Evolutionary conservation across 2,888 invertebrate genomes (phyloP).

Genomic region (Zaprionus bogoriensis): DNA sequence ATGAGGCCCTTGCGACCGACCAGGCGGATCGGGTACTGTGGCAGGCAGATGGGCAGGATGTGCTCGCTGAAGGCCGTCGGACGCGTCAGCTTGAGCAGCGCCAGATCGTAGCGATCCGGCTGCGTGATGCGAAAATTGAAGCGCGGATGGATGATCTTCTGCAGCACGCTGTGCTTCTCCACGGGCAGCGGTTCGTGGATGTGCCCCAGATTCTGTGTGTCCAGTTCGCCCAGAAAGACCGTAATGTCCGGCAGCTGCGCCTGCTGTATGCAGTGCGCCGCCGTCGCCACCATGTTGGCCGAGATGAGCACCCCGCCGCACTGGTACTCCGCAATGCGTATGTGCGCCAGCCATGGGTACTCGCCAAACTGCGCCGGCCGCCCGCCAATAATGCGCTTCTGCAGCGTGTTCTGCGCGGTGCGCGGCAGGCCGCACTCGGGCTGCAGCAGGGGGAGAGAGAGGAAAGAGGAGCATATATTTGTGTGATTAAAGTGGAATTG

Average conservation of each 20-base stretch:
- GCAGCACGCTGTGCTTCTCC: slow-evolving; percentile 87
- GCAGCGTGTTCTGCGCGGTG: slow-evolving; percentile 84
- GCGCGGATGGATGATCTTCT: slow-evolving; percentile 90
- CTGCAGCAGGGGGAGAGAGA: slow-evolving; percentile 58
- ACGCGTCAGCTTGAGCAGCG: slow-evolving; percentile 88
- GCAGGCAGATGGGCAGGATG: slow-evolving; percentile 91
- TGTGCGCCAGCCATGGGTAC: slow-evolving; percentile 94
- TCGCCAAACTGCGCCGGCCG: slow-evolving; percentile 88
- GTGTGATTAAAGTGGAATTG: no score
- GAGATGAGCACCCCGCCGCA: slow-evolving; percentile 93
- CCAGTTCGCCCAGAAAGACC: slow-evolving; percentile 91
- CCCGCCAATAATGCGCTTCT: slow-evolving; percentile 92
- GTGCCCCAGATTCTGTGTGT: slow-evolving; percentile 88
- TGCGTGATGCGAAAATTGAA: slow-evolving; percentile 92
- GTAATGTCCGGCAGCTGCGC: slow-evolving; percentile 89
- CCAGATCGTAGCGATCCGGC: slow-evolving; percentile 92
- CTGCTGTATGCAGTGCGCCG: slow-evolving; percentile 92
- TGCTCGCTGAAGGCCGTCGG: slow-evolving; percentile 86
- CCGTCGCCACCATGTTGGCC: slow-evolving; percentile 88
- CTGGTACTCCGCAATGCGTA: slow-evolving; percentile 91
- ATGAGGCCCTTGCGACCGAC: slow-evolving; percentile 86
- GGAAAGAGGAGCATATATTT: not conserved
- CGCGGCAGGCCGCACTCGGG: slow-evolving; percentile 88
- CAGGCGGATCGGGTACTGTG: slow-evolving; percentile 84
- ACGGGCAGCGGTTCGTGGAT: slow-evolving; percentile 86